phyloP scores from a whole-genome alignment of 2,888 invertebrate genomes.

The Erebia ligea region DNA sequence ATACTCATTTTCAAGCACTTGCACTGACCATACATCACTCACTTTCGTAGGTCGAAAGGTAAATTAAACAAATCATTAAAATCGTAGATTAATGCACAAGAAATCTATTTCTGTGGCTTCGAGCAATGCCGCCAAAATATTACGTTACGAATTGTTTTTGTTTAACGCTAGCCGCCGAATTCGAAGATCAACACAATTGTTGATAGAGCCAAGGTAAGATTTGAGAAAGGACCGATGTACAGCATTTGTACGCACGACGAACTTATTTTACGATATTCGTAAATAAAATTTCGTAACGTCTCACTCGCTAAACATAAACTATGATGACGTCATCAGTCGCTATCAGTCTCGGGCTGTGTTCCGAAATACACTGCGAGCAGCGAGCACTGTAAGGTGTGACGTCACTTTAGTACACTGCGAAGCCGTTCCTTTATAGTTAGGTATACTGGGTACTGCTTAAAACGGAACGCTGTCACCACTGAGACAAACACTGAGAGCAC shows the following conservation, averaged over 20 bases:
- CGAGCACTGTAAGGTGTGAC: no score
- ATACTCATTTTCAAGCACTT: slow-evolving; percentile 50
- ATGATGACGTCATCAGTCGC: slow-evolving; percentile 43
- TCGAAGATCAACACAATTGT: slow-evolving; percentile 27
- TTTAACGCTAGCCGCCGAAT: slow-evolving; percentile 11
- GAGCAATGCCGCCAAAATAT: slow-evolving; percentile 79
- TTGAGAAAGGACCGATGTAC: slow-evolving; percentile 47
- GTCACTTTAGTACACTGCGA: no score
- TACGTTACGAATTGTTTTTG: slow-evolving; percentile 57
- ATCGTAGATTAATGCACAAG: slow-evolving; percentile 71
- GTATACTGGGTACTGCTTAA: no score
- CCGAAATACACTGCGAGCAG: no score
- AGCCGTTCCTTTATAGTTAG: no score
- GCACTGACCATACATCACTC: slow-evolving; percentile 8
- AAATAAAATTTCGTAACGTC: slow-evolving; percentile 63
- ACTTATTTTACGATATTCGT: slow-evolving; percentile 53
- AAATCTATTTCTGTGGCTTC: slow-evolving; percentile 79
- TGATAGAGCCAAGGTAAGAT: slow-evolving; percentile 15
- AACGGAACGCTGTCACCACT: no score
- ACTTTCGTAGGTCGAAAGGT: slow-evolving; percentile 46
- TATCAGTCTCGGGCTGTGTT: background rate
- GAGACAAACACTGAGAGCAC: no score
- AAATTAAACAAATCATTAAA: slow-evolving; percentile 55
- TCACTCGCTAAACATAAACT: slow-evolving; percentile 72
- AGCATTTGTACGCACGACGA: slow-evolving; percentile 51